Conservation (phyloP, 2,888 invertebrate genomes). For the Cantharis rustica region DNA sequence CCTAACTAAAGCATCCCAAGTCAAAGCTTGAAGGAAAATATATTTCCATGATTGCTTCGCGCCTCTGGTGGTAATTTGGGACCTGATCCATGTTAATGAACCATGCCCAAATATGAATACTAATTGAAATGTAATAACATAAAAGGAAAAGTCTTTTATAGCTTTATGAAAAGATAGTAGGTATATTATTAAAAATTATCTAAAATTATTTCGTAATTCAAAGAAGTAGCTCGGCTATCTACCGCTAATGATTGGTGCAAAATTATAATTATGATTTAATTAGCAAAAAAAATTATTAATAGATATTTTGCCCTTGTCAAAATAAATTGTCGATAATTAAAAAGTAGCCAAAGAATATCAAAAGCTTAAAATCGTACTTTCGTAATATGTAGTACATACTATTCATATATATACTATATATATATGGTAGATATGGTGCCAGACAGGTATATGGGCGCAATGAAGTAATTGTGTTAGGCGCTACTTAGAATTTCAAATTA, state of each 20-base stretch:
- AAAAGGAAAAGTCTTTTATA: background rate
- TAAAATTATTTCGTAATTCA: background rate
- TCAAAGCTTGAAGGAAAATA: too few relatives aligned
- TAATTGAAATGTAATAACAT: background rate
- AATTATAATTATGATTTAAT: background rate
- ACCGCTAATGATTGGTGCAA: background rate
- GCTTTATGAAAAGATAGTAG: background rate
- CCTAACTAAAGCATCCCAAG: too few relatives aligned
- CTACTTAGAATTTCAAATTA: slow-evolving; percentile 1
- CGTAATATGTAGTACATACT: background rate
- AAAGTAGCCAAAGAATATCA: background rate
- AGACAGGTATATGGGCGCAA: background rate
- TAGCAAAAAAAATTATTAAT: background rate
- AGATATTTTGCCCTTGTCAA: background rate
- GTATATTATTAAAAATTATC: background rate
- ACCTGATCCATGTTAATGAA: background rate
- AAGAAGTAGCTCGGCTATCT: background rate
- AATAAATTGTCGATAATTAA: background rate
- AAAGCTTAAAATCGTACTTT: slow-evolving; percentile 8
- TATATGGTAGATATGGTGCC: too few relatives aligned
- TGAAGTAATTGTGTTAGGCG: slow-evolving; percentile 6
- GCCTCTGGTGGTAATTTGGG: background rate
- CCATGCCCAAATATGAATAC: background rate
- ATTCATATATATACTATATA: too few relatives aligned
- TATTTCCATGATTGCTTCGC: background rate